A percentile compares a stretch with the other conserved stretches of the same genome.
Evolutionary conservation across 2,797 vertebrate genomes (phyloP).

Genomic region (Crax fasciolata): DNA sequence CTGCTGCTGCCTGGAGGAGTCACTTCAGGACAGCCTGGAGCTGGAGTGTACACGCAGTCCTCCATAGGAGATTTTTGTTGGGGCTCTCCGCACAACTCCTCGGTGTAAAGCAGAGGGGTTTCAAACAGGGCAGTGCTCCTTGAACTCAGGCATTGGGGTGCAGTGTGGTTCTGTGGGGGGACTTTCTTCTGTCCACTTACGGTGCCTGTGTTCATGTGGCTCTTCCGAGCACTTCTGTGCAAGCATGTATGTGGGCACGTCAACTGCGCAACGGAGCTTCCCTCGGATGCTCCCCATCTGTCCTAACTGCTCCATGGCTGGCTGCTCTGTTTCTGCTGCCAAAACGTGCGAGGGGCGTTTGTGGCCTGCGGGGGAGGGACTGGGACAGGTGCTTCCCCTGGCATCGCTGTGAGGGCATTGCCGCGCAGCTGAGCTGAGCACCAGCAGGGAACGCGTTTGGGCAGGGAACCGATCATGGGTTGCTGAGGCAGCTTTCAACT

Average conservation of each 20-base stretch:
- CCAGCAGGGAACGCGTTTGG: background rate
- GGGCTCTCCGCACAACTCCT: background rate
- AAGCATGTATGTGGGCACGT: rapidly evolving
- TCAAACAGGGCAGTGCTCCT: too few species aligned
- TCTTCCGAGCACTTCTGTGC: background rate
- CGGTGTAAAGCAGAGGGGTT: background rate
- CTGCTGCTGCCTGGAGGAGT: background rate
- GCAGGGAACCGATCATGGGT: too few species aligned
- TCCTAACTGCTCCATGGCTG: rapidly evolving
- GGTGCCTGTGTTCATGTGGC: too few species aligned
- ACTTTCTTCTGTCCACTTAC: background rate
- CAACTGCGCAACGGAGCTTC: rapidly evolving
- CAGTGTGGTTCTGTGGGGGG: background rate
- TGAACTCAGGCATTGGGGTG: background rate
- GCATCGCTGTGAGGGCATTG: background rate
- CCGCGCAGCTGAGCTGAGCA: too few species aligned
- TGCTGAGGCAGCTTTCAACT: background rate
- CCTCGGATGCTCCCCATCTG: background rate
- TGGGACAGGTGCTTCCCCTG: background rate
- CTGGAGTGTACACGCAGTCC: background rate
- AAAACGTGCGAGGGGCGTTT: rapidly evolving
- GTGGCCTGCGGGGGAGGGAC: background rate
- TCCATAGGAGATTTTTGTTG: background rate
- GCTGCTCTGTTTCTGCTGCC: background rate
- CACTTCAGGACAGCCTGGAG: background rate